Base-by-base conservation (phyloP, 2,113 vertebrate species). In the Tetrax tetrax region DNA sequence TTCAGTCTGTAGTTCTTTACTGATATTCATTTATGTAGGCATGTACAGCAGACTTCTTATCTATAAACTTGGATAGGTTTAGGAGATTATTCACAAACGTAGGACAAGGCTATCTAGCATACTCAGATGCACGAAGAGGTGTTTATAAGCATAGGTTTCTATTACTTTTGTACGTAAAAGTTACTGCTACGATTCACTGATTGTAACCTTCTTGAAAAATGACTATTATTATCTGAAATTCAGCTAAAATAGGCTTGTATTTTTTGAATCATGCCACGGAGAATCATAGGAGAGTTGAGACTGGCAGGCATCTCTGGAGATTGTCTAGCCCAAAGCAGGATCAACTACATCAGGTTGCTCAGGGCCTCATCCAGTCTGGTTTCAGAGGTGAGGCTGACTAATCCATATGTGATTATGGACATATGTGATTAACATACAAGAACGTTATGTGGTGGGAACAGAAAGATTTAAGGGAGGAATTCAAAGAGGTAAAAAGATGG, bases 31-130 rank as follows among this genome's bases (percentile, higher is more conserved):
- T 93, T 91, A 89, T 75, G 65, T 61, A 81, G 83, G 43, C 80
- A 89, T 71, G 68, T 82, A 64, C n/a, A 91, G 76, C 38, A 89
- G 60, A 84, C 31, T 93, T 97, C 78, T 93, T 60, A 70, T 82
- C 64, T 91, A 89, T 51, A 82, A 87, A 87, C 81, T 78, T 0
- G 21, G 72, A 78, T 59, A 87, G n/a, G 43, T 84, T 94, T 68
- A 94, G 56, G 63, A 95, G 15, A 85, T 82, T 87, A 87, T 69
- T 92, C 72, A 94, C 35, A 78, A 84, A 84, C 3, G n/a, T 16
- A 68, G 64, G 38, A 80, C 29, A 91, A 70, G 75, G n/a, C 51
- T 95, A 50, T 70, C 56, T 35, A 90, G 23, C 37, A 59, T 22
- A 66, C 48, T 83, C 51, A 70, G 23, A 63, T 43, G 45, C 47